A percentile compares a stretch with the other conserved stretches of the same genome.
Evolutionary conservation across 2,113 vertebrate species (phyloP).

Genomic region (Gallinago jamesoni): DNA sequence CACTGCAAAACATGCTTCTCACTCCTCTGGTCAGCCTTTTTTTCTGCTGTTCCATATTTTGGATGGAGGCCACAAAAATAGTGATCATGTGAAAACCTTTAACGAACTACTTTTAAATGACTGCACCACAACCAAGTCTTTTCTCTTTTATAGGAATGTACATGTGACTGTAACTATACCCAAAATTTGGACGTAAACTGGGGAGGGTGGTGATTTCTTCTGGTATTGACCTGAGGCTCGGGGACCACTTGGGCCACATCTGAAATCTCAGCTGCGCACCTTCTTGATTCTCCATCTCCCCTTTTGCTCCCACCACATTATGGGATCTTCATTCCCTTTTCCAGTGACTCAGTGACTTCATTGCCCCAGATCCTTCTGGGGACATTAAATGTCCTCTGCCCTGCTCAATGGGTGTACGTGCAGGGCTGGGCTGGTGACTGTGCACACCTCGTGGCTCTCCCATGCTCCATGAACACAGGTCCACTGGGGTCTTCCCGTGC

Average conservation of each 20-base stretch:
- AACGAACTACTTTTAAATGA: not conserved
- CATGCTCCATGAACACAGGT: not conserved
- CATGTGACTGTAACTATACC: not conserved
- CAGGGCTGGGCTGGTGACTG: not conserved
- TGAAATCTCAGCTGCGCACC: not conserved
- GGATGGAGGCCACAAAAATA: not conserved
- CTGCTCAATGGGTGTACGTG: not conserved
- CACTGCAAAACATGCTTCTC: not conserved
- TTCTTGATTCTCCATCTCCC: not conserved
- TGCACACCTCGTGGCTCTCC: not conserved
- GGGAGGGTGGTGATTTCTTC: not conserved
- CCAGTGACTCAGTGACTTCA: not conserved
- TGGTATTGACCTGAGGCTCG: not conserved
- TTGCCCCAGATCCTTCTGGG: not conserved
- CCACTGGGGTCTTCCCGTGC: not conserved
- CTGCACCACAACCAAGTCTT: not conserved
- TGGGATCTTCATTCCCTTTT: not conserved
- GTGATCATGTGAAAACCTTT: not conserved
- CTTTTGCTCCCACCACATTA: not conserved
- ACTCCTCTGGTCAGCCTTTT: not conserved
- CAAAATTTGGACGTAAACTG: not conserved
- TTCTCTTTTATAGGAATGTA: not conserved
- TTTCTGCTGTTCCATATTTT: not conserved
- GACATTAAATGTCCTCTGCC: not conserved
- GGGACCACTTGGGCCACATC: not conserved